Evolutionary conservation across 2,797 vertebrate genomes (phyloP), one percentile per base, ranked within the genome.

Genomic region (Gobionotothen gibberifrons): DNA sequence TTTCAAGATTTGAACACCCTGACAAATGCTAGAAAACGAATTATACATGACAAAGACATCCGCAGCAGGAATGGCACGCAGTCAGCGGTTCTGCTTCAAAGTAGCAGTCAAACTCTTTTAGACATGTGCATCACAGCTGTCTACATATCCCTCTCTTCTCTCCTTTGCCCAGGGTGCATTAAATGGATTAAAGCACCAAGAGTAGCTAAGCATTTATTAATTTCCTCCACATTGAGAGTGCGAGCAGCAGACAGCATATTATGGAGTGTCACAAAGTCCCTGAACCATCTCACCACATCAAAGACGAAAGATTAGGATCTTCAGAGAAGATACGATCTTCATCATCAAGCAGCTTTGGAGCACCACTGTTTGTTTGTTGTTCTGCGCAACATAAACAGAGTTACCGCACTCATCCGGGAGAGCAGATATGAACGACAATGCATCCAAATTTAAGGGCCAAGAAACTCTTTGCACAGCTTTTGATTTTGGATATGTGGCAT

Each of bases 181-280:
- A 90, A 91, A 91, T 87, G 84, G 89, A 93, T 92, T 90, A 91
- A 90, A 90, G 78, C 78, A 79, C 74, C 62, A 76, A 81, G 69
- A 86, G 91, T 89, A 90, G 86, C 84, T 89, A 91, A 89, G 88
- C 86, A 83, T 81, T 79, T 79, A 87, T 90, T 92, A 56, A 90
- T 89, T 92, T 90, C 77, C 82, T 85, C 76, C 85, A 84, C 72
- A 78, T 62, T 55, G 78, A 85, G 81, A 59, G 77, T 61, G 77
- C 84, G 85, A 72, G 79, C 74, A 43, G 62, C 72, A 82, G 74
- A 74, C 86, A 72, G 74, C 48, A 57, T 79, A 86, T 89, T 87
- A 88, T 80, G 43, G 61, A 83, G 74, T 76, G 75, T 86, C 82
- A 86, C 81, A 83, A 84, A 88, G 71, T 88, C 76, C 84, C 72